Percentiles rank a stretch among this genome's conserved stretches.
Conservation (phyloP, 2,797 vertebrate species). For the Poecilia picta region DNA sequence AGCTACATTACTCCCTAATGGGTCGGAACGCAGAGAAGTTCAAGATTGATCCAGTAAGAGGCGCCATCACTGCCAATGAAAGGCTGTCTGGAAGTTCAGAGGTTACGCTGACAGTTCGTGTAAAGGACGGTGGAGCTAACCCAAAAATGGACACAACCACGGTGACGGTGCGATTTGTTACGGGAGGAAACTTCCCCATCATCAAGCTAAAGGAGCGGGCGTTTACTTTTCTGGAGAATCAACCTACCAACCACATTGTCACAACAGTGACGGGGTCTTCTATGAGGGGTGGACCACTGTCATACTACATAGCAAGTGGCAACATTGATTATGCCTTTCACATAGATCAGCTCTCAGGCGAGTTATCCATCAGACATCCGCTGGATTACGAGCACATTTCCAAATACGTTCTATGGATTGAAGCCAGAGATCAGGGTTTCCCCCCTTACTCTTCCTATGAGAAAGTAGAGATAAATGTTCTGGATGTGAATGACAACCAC, state of each 20-base stretch:
- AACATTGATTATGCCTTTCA: conserved; percentile 92
- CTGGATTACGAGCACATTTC: conserved; percentile 94
- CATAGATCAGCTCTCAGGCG: conserved; percentile 93
- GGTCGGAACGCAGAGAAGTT: conserved; percentile 94
- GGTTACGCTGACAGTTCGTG: conserved; percentile 92
- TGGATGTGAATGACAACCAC: conserved; percentile 94
- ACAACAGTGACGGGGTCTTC: conserved; percentile 89
- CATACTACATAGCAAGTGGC: conserved; percentile 94
- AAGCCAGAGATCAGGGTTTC: conserved; percentile 94
- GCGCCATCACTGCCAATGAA: conserved; percentile 91
- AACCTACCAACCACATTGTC: conserved; percentile 86
- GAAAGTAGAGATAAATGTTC: conserved; percentile 88
- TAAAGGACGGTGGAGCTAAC: conserved; percentile 87
- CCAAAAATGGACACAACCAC: conserved; percentile 94
- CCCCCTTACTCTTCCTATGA: conserved; percentile 97
- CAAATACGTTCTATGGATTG: conserved; percentile 94
- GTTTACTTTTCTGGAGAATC: conserved; percentile 93
- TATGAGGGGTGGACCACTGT: conserved; percentile 88
- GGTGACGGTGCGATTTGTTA: conserved; percentile 93
- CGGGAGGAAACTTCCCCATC: conserved; percentile 89
- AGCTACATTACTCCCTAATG: conserved; percentile 92
- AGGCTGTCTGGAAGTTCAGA: conserved; percentile 86
- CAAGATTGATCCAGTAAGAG: conserved; percentile 90
- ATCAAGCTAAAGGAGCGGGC: conserved; percentile 86
- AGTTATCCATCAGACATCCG: conserved; percentile 85